Conservation (phyloP, 2,113 vertebrate species). For the Leucopsar rothschildi region DNA sequence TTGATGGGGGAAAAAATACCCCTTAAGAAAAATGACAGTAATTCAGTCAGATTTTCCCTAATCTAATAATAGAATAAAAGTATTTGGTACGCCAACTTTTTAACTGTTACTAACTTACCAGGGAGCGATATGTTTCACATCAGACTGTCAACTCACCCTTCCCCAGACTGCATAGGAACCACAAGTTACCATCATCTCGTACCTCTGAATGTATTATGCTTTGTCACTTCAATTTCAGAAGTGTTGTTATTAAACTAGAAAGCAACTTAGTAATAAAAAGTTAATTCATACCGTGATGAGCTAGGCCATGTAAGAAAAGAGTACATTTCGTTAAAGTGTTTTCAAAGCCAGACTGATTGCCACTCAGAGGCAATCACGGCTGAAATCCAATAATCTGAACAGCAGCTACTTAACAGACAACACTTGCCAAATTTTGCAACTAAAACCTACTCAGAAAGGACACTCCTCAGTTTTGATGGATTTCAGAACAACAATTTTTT, state of each 20-base stretch:
- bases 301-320: neutral
- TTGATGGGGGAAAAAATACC: neutral
- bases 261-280: neutral
- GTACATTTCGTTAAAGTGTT: neutral
- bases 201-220: neutral
- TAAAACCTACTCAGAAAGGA: neutral
- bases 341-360: neutral
- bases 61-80: neutral
- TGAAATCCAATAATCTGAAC: neutral
- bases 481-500: neutral
- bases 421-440: neutral
- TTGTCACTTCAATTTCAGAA: neutral
- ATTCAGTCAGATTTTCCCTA: neutral
- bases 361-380: neutral
- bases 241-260: neutral
- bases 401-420: neutral
- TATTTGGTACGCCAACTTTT: neutral
- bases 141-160: neutral
- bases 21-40: neutral
- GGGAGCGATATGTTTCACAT: neutral
- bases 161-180: neutral
- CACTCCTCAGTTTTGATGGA: fast-evolving
- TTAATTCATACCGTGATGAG: neutral
- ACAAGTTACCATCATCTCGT: neutral
- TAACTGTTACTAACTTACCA: neutral